A percentile compares a stretch with the other conserved stretches of the same genome.
These are phyloP conservation scores for Aphrocallistes beatrix DNA, from an alignment of 37 sponge, comb jelly and placozoan genomes.

Conservation along the genomic window DNA sequence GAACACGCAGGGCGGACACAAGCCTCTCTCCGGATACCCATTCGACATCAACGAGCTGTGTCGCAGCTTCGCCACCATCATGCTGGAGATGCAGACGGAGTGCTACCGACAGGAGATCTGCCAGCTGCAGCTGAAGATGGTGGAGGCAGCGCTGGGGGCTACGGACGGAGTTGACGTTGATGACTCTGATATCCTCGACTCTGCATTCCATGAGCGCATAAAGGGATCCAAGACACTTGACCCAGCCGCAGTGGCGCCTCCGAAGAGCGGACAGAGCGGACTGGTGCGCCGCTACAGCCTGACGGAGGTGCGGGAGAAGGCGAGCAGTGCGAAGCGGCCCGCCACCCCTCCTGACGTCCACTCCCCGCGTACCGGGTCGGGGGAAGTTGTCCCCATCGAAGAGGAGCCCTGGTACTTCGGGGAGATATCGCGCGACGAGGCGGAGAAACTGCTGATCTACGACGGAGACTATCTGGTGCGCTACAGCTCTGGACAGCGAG, in stretches of 20 bases:
- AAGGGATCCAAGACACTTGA: neutral
- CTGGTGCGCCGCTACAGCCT: neutral
- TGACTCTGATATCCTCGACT: neutral
- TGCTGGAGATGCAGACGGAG: conserved; percentile 15
- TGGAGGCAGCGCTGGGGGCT: neutral
- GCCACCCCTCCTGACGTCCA: neutral
- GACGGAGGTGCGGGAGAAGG: neutral
- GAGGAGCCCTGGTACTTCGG: conserved; percentile 79
- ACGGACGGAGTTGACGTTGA: neutral
- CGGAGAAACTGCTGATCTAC: conserved; percentile 58
- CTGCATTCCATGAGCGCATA: neutral
- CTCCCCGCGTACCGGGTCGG: neutral
- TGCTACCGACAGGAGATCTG: neutral
- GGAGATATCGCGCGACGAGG: conserved; percentile 51
- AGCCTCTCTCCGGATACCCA: neutral
- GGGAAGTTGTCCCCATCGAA: conserved; percentile 49
- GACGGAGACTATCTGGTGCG: conserved; percentile 82
- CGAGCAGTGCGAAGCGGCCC: neutral
- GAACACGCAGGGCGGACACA: neutral
- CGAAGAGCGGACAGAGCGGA: neutral
- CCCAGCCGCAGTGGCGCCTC: neutral
- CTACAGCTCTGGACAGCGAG: conserved; percentile 36
- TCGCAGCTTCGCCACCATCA: neutral
- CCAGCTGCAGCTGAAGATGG: neutral
- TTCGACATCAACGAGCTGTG: conserved; percentile 17